Evolutionary conservation across 2,113 vertebrate species (phyloP).

Genomic region (Ailurus styani): DNA sequence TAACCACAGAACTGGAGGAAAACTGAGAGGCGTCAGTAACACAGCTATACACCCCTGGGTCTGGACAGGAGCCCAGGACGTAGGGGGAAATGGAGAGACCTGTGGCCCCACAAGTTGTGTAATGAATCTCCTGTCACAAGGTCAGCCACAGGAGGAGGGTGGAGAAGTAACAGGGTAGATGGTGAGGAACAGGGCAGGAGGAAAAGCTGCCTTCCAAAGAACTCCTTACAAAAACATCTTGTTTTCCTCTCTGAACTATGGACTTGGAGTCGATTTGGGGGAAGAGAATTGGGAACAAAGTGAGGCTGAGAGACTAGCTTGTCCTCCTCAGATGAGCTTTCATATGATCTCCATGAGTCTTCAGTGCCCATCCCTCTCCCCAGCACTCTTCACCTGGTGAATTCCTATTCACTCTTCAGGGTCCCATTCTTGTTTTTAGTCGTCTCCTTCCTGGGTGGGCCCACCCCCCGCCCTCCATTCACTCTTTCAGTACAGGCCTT

Average conservation of each 20-base stretch:
- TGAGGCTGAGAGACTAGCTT: neutral
- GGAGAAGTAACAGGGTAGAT: neutral
- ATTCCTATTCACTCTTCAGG: neutral
- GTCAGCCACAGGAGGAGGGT: neutral
- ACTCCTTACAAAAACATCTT: neutral
- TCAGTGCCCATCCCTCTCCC: accelerated
- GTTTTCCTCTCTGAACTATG: neutral
- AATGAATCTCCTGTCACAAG: neutral
- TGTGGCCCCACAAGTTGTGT: neutral
- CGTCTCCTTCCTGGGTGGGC: neutral
- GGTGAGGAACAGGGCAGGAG: neutral
- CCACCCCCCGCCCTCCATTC: too few species aligned
- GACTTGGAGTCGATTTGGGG: neutral
- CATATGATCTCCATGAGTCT: neutral
- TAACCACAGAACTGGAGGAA: neutral
- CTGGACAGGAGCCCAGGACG: neutral
- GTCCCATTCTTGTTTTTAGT: neutral
- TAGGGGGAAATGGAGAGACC: neutral
- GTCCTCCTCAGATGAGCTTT: neutral
- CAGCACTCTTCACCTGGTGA: neutral
- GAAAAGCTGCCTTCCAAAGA: neutral
- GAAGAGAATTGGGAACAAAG: neutral
- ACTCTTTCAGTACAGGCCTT: neutral
- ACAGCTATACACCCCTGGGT: neutral
- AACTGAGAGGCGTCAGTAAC: neutral